A percentile compares a stretch with the other conserved stretches of the same genome.
Conservation (phyloP, 2,113 vertebrate genomes). For the Neodon shergylaensis region DNA sequence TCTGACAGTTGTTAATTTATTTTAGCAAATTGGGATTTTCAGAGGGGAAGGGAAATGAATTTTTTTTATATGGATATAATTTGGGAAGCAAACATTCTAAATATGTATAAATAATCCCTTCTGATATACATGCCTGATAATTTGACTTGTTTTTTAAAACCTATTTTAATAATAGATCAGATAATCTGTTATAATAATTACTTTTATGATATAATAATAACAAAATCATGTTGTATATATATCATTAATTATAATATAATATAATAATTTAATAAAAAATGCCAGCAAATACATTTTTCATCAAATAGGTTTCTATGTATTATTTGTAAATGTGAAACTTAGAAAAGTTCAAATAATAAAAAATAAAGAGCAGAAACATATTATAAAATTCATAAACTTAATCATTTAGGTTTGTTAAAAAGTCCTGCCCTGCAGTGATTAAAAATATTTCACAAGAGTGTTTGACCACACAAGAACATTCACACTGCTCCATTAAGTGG, state of each 20-base stretch:
- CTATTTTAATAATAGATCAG: neutral
- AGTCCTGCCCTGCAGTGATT: neutral
- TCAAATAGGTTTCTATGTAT: neutral
- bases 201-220: neutral
- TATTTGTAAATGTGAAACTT: neutral
- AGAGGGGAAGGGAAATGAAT: neutral
- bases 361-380: neutral
- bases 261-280: neutral
- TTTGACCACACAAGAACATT: neutral
- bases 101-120: neutral
- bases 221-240: neutral
- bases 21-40: neutral
- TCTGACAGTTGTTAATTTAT: neutral
- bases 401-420: conserved; percentile 39
- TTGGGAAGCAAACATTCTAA: neutral
- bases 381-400: neutral
- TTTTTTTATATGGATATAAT: neutral
- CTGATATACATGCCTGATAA: neutral
- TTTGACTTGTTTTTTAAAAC: neutral
- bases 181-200: neutral
- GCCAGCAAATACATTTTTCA: neutral
- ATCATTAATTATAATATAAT: neutral
- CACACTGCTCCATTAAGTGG: neutral
- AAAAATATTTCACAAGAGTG: neutral
- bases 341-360: neutral